A percentile compares a stretch with the other conserved stretches of the same genome.
These are phyloP conservation scores for Ammospiza nelsoni DNA, from an alignment of 2,113 vertebrate species.

Conservation along the genomic window DNA sequence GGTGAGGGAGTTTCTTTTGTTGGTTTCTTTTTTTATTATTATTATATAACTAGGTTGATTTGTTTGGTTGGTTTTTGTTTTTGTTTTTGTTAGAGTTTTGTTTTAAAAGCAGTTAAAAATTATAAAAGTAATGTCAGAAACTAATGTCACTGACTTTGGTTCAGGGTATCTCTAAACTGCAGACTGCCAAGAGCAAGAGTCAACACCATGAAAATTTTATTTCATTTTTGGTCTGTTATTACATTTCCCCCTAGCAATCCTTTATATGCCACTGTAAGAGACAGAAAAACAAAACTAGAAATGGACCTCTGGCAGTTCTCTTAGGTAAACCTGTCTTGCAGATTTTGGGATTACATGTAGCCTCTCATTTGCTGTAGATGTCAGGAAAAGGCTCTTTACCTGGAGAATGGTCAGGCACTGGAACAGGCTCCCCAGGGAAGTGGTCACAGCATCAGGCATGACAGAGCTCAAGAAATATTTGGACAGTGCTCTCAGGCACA, in stretches of 20 bases:
- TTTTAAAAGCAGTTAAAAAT: neutral
- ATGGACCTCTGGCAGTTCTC: neutral
- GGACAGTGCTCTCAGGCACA: neutral
- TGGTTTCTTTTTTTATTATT: neutral
- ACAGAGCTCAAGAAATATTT: neutral
- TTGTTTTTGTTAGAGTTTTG: neutral
- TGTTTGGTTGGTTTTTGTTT: neutral
- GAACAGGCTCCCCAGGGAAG: neutral
- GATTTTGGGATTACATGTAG: neutral
- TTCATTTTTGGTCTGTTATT: neutral
- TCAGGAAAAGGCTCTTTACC: neutral
- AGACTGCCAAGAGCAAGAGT: neutral
- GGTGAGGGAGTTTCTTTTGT: neutral
- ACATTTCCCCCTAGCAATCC: neutral
- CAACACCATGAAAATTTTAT: neutral
- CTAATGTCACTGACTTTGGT: neutral
- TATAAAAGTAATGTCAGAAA: neutral
- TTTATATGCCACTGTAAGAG: neutral
- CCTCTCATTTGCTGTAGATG: neutral
- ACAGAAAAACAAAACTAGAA: neutral
- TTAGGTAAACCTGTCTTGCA: neutral
- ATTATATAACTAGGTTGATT: neutral
- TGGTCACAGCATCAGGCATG: neutral
- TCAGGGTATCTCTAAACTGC: neutral
- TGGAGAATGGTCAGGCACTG: too few relatives aligned